Evolutionary conservation across 2,113 vertebrate species (phyloP).

Genomic region (human (Homo sapiens)): GRCh38 chr5:66720001-66720500

Average conservation of each 20-base stretch:
- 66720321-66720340: conserved; percentile 12
- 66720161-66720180: background rate
- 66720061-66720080: background rate
- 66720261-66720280: conserved; percentile 36
- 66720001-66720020: background rate
- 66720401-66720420: conserved; percentile 24
- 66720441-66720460: conserved; percentile 50
- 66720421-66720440: conserved; percentile 24
- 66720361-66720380: background rate
- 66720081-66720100: background rate
- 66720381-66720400: background rate
- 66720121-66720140: background rate
- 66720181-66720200: background rate
- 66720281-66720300: background rate
- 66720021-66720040: background rate
- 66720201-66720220: background rate
- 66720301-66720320: background rate
- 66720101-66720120: background rate
- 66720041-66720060: background rate
- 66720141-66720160: background rate
- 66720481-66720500: background rate
- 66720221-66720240: background rate
- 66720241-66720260: background rate
- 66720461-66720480: background rate
- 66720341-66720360: background rate